phyloP scores from a whole-genome alignment of 2,888 invertebrate species.

The Gari tellinella region DNA sequence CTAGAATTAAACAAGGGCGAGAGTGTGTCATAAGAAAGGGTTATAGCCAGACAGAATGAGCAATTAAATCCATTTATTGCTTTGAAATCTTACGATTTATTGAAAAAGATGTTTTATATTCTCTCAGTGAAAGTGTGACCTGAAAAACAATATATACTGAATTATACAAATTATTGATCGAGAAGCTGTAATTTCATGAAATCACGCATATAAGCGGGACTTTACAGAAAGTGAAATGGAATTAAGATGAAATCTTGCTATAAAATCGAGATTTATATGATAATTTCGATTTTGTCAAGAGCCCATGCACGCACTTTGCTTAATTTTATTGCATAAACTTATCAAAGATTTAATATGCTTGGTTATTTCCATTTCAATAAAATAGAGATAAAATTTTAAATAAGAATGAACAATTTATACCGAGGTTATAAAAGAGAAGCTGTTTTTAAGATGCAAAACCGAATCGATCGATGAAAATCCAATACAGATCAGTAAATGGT shows the following conservation, averaged over 20 bases:
- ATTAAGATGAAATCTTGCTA: conserved; percentile 52
- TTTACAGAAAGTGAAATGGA: conserved; percentile 42
- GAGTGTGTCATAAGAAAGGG: conserved; percentile 33
- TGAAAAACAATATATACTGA: conserved; percentile 32
- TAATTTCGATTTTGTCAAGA: conserved; percentile 40
- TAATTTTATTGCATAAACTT: conserved; percentile 50
- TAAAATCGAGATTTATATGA: conserved; percentile 59
- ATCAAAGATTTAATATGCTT: conserved; percentile 50
- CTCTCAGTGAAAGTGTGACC: conserved; percentile 12
- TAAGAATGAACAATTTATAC: conserved; percentile 18
- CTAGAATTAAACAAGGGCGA: conserved; percentile 35
- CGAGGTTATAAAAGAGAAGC: neutral
- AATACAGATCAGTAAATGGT: too few species aligned
- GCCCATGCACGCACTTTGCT: conserved; percentile 30
- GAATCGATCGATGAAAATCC: too few species aligned
- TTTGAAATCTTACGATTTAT: conserved; percentile 43
- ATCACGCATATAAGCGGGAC: conserved; percentile 28
- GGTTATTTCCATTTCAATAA: conserved; percentile 29
- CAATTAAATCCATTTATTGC: conserved; percentile 45
- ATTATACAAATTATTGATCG: conserved; percentile 49
- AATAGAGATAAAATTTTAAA: conserved; percentile 42
- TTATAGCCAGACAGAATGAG: conserved; percentile 16
- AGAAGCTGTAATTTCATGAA: conserved; percentile 28
- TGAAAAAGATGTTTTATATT: conserved; percentile 38
- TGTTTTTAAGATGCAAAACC: too few species aligned